Conservation (phyloP, 2,113 vertebrate species). For the Piprites chloris region DNA sequence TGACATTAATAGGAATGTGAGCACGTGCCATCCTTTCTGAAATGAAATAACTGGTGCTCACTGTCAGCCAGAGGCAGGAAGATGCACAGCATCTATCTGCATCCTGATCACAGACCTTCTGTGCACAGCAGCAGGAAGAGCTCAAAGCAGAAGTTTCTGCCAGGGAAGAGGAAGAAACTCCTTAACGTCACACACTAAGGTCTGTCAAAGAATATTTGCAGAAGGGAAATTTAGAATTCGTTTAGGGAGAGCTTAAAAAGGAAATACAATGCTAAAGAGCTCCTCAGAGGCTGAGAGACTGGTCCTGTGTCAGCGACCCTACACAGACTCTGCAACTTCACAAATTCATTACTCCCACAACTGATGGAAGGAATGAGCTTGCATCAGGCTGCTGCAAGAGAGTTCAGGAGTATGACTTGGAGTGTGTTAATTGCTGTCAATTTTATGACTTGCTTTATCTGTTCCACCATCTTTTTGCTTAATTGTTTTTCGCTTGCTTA, state of each 20-base stretch:
- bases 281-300: background rate
- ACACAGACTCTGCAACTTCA: background rate
- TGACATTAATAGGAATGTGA: background rate
- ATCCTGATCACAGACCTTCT: background rate
- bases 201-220: background rate
- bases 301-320: background rate
- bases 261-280: background rate
- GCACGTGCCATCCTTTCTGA: background rate
- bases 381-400: background rate
- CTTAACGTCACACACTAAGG: background rate
- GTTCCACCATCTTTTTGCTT: background rate
- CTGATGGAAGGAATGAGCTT: fast-evolving
- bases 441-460: background rate
- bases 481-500: background rate
- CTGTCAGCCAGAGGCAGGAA: background rate
- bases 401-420: fast-evolving
- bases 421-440: background rate
- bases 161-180: background rate
- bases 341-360: background rate
- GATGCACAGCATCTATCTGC: background rate
- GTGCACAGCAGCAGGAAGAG: background rate
- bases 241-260: background rate
- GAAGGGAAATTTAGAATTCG: background rate
- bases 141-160: background rate
- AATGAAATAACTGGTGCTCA: background rate